Conservation (phyloP, 92 coral and sea anemone species). For the Epizoanthus illoricatus region DNA sequence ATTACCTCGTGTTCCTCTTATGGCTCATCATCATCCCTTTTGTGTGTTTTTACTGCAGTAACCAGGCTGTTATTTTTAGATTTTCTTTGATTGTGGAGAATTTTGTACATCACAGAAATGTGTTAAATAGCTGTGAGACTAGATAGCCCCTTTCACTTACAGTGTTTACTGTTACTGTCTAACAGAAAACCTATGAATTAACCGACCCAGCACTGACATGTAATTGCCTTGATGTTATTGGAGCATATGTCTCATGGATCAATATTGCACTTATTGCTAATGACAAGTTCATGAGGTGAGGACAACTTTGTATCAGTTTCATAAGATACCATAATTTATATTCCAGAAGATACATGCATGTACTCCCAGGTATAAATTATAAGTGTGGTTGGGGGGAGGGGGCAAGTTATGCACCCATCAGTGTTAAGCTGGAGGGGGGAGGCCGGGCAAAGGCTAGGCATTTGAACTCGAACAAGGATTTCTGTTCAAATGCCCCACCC, state of each 20-base stretch:
- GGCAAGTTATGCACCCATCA: too few relatives aligned
- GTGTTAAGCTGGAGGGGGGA: too few relatives aligned
- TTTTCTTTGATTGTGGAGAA: not conserved
- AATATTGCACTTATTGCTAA: constrained; percentile 88
- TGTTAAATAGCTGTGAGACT: not conserved
- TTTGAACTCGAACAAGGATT: too few relatives aligned
- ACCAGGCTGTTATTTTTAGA: not conserved
- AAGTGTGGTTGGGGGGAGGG: too few relatives aligned
- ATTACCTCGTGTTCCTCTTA: too few relatives aligned
- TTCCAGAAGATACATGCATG: too few relatives aligned
- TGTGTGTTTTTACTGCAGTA: not conserved
- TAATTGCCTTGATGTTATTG: constrained; percentile 87
- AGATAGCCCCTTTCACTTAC: not conserved
- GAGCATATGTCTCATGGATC: constrained; percentile 93
- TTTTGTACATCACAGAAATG: not conserved
- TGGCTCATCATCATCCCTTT: too few relatives aligned
- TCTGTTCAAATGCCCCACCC: too few relatives aligned
- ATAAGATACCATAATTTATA: not conserved
- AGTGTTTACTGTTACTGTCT: not conserved
- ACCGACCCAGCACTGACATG: constrained; percentile 76
- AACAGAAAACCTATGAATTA: constrained; percentile 78
- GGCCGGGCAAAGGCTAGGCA: too few relatives aligned
- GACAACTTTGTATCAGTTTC: not conserved
- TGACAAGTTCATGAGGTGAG: constrained; percentile 91
- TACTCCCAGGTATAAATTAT: too few relatives aligned